Conservation (phyloP, 2,113 vertebrate genomes). For the Ivindomyrus marchei region DNA sequence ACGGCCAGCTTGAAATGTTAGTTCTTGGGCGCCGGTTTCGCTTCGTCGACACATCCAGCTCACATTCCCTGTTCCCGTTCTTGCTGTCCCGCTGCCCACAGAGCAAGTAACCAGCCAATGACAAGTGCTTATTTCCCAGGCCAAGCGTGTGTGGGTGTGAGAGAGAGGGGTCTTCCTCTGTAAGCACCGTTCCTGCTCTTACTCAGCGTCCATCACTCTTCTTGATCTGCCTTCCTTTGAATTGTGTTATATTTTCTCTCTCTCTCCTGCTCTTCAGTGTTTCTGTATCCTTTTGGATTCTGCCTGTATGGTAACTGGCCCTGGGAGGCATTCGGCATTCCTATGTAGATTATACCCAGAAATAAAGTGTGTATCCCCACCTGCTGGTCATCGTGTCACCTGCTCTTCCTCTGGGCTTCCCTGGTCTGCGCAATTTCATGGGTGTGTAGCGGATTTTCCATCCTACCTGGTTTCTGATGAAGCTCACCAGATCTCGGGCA, state of each 20-base stretch:
- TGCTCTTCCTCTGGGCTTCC: neutral
- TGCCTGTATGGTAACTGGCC: neutral
- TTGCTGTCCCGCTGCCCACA: neutral
- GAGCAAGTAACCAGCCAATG: conserved; percentile 2
- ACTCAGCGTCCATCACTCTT: neutral
- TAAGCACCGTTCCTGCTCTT: neutral
- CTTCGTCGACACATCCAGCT: neutral
- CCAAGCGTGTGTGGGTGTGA: neutral
- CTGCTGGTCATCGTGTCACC: neutral
- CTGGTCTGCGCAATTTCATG: neutral
- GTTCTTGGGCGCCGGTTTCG: neutral
- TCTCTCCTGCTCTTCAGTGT: neutral
- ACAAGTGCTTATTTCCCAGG: neutral
- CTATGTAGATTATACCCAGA: conserved; percentile 26
- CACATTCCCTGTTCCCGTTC: neutral
- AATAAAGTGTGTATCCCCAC: conserved; percentile 42
- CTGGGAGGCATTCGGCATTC: conserved; percentile 14
- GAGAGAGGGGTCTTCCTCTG: neutral
- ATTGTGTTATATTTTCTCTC: neutral
- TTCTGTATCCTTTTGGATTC: conserved; percentile 20
- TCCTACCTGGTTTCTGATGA: neutral
- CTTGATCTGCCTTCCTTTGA: neutral
- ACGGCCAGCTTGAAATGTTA: conserved; percentile 19
- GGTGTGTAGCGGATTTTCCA: neutral
- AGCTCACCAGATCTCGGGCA: neutral